Percentiles rank a stretch among this genome's conserved stretches.
Conservation (phyloP, 1,140 invertebrate genomes). For the Teleopsis dalmanni region DNA sequence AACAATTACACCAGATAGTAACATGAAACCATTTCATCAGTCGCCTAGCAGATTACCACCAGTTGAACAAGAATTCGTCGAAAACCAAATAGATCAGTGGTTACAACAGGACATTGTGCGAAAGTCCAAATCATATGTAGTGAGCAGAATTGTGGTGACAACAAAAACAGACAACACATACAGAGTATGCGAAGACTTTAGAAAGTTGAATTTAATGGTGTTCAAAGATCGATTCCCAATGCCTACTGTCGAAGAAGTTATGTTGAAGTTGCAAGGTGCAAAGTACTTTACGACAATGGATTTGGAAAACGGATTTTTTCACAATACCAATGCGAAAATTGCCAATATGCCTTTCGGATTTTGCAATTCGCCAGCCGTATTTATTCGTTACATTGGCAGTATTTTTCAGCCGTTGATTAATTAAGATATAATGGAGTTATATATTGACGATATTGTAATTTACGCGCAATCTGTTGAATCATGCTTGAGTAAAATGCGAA, state of each 20-base stretch:
- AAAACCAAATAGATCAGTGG: not conserved
- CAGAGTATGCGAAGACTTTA: conserved; percentile 6
- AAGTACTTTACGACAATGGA: conserved; percentile 6
- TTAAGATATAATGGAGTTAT: too few relatives aligned
- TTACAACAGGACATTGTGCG: not conserved
- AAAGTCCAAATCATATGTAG: not conserved
- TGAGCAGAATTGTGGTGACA: not conserved
- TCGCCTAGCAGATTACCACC: not conserved
- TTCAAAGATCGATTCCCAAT: conserved; percentile 3
- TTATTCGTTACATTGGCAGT: too few relatives aligned
- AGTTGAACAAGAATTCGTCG: not conserved
- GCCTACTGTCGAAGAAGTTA: not conserved
- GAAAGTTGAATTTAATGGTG: not conserved
- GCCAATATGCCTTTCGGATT: too few relatives aligned
- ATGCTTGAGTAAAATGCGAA: too few relatives aligned
- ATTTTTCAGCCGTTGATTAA: too few relatives aligned
- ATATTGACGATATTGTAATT: too few relatives aligned
- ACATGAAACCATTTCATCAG: too few relatives aligned
- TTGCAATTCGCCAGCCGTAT: too few relatives aligned
- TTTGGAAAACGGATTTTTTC: conserved; percentile 7
- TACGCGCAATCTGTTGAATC: too few relatives aligned
- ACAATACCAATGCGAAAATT: too few relatives aligned
- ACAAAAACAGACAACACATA: too few relatives aligned
- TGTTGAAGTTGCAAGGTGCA: not conserved
- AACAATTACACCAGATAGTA: too few relatives aligned